A percentile compares a stretch with the other conserved stretches of the same genome.
phyloP scores from a whole-genome alignment of 92 coral and sea anemone species.

The Virgularia gustaviana region DNA sequence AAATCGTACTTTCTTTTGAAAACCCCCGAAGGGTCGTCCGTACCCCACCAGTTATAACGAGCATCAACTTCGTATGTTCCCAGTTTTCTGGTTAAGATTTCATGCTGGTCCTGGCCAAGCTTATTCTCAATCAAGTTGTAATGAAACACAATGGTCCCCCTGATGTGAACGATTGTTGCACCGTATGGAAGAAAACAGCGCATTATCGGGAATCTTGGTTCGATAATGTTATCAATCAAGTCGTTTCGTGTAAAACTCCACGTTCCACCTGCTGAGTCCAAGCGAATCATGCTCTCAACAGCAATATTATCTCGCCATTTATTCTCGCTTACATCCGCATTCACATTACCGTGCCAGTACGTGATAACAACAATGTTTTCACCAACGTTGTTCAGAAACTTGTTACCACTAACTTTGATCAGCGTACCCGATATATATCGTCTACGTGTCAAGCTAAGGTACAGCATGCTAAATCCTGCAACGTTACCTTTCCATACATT shows the following conservation, averaged over 20 bases:
- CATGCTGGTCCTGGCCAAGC: conserved; percentile 3
- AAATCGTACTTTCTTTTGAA: conserved; percentile 56
- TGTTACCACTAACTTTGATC: neutral
- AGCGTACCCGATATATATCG: too few relatives aligned
- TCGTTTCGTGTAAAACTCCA: neutral
- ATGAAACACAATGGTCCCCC: conserved; percentile 24
- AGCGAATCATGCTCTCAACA: neutral
- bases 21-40: conserved; percentile 42
- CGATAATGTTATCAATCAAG: neutral
- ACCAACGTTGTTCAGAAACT: conserved; percentile 11
- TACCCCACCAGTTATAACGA: conserved; percentile 68
- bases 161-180: neutral
- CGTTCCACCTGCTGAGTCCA: neutral
- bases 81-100: conserved; percentile 36
- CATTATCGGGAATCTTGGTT: neutral
- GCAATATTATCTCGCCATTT: neutral
- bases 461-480: neutral
- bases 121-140: conserved; percentile 46
- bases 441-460: neutral
- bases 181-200: neutral
- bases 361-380: conserved; percentile 1
- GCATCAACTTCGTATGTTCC: conserved; percentile 42
- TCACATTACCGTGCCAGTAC: too few relatives aligned
- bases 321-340: neutral
- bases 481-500: neutral